Evolutionary conservation across 2,888 invertebrate species (phyloP), one percentile per base, ranked within the genome.

Genomic region (Laothoe populi): DNA sequence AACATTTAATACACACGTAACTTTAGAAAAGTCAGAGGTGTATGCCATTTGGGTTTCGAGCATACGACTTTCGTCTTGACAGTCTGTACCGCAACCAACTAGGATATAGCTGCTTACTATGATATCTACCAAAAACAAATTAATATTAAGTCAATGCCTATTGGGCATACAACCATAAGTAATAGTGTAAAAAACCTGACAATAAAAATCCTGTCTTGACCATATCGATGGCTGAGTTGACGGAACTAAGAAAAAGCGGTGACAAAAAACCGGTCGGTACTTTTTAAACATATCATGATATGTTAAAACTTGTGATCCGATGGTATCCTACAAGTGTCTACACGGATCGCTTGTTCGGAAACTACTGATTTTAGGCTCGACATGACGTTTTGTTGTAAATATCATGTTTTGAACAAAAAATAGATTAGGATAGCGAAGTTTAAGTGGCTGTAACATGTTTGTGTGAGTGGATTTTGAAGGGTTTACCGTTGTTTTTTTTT

Each of bases 251-350:
- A 58, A 26, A 35, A 35, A 59, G 26, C 42, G 13, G 40, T 40
- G 53, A 40, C 13, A 64, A 68, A 64, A 63, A 64, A 61, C 31
- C 21, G 64, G 64, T 66, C 49, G 23, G 23, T 2, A 13, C 19
- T 60, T 42, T 49, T 42, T 42, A 26, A 16, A n/a, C 21, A 42
- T 53, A 42, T 31, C 7, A 60, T 38, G 23, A 48, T 26, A 40
- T 40, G 19, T 48, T 42, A 16, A 72, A 75, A 83, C 72, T 79
- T 75, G 78, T 77, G 81, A 84, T 80, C 67, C 76, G 70, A 73
- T 71, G 64, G 73, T 84, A 77, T 35, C 53, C 19, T 84, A 86
- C 79, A 70, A 82, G 84, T 86, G 85, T 62, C 60, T 42, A n/a
- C 60, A 40, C 48, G 60, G n/a, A 45, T 21, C 45, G 31, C n/a